Conservation (phyloP, 1,140 invertebrate genomes). For the Bombus difficillimus region DNA sequence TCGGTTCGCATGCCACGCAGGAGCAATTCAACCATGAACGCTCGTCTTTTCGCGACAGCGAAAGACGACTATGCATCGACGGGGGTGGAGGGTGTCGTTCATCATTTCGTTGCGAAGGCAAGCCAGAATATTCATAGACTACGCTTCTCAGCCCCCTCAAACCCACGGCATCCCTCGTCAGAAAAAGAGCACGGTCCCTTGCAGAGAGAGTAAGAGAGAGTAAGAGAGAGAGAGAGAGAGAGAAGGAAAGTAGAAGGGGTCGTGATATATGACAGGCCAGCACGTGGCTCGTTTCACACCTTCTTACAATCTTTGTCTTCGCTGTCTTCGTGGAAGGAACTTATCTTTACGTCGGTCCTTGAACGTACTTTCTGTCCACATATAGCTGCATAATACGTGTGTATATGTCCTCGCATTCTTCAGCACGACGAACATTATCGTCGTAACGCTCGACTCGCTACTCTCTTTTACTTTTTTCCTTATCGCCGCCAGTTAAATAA, state of each 20-base stretch:
- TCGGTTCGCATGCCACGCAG: constrained; percentile 73
- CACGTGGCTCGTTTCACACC: constrained; percentile 78
- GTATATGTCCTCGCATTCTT: constrained; percentile 27
- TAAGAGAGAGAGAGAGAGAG: constrained; percentile 1
- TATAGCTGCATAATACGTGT: constrained; percentile 31
- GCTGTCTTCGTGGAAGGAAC: constrained; percentile 69
- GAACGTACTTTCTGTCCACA: constrained; percentile 51
- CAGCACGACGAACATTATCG: constrained; percentile 32
- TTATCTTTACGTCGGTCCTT: constrained; percentile 70
- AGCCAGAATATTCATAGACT: constrained; percentile 81
- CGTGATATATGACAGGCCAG: constrained; percentile 77
- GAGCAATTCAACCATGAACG: constrained; percentile 71
- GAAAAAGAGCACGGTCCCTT: constrained; percentile 18
- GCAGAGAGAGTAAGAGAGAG: not conserved
- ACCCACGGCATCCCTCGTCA: constrained; percentile 34
- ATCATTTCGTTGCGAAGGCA: constrained; percentile 76
- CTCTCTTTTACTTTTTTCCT: constrained; percentile 6
- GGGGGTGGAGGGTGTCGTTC: constrained; percentile 72
- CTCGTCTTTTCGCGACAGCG: constrained; percentile 60
- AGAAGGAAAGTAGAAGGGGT: constrained; percentile 57
- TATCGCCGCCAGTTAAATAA: constrained; percentile 11
- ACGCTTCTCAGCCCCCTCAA: constrained; percentile 40
- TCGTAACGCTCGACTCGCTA: not conserved
- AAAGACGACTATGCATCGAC: constrained; percentile 49
- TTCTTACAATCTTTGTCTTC: constrained; percentile 74